Percentiles rank a stretch among this genome's conserved stretches.
These are phyloP conservation scores for Paracyclopina nana DNA, from an alignment of 1,140 invertebrate genomes.

Conservation along the genomic window DNA sequence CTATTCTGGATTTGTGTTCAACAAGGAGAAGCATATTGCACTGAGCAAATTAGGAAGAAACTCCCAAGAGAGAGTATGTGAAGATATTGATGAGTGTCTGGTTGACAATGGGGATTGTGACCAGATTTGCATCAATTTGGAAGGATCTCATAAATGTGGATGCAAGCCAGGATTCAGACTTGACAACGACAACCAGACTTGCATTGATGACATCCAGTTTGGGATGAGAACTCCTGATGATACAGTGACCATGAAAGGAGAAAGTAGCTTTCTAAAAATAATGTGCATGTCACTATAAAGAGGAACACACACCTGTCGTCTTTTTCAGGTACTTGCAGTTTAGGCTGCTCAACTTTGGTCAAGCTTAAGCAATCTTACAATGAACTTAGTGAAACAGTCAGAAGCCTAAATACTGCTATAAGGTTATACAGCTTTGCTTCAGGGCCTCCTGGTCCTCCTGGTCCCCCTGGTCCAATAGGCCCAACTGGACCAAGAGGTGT, in stretches of 20 bases:
- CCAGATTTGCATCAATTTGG: conserved; percentile 35
- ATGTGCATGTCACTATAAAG: no score
- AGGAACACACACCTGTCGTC: not conserved
- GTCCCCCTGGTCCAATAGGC: conserved; percentile 25
- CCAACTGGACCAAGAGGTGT: conserved; percentile 16
- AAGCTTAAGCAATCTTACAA: not conserved
- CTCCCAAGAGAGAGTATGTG: conserved; percentile 17
- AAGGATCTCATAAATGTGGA: conserved; percentile 34
- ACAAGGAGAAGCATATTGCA: conserved; percentile 33
- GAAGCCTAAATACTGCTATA: conserved; percentile 35
- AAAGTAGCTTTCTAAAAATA: no score
- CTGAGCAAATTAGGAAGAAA: no score
- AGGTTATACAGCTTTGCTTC: conserved; percentile 33
- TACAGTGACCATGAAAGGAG: no score
- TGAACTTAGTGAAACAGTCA: conserved; percentile 25
- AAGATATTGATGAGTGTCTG: conserved; percentile 48
- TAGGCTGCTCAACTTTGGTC: not conserved
- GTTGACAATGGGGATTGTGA: conserved; percentile 37
- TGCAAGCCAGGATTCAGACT: conserved; percentile 33
- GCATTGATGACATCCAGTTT: no score
- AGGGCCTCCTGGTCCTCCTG: conserved; percentile 28
- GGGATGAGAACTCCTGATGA: no score
- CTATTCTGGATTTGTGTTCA: conserved; percentile 37
- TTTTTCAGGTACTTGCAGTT: not conserved
- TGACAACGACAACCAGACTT: conserved; percentile 36